Percentiles rank a stretch among this genome's conserved stretches.
Conservation (phyloP, 2,113 vertebrate genomes). For the Heterocephalus glaber region DNA sequence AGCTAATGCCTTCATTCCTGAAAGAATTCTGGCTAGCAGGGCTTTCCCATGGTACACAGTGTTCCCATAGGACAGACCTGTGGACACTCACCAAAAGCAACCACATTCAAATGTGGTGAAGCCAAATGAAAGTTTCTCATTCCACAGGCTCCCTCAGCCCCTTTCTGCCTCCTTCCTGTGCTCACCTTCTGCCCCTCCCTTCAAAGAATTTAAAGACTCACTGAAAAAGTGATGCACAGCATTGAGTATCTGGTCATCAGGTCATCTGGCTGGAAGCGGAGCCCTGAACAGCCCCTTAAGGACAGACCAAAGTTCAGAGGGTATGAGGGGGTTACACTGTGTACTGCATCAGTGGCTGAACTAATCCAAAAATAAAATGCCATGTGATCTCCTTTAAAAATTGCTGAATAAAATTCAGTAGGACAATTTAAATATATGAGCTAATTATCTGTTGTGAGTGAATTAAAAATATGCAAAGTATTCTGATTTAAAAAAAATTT, state of each 20-base stretch:
- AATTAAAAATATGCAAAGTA: slow-evolving; percentile 77
- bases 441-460: slow-evolving; percentile 74
- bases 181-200: not conserved
- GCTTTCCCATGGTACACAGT: not conserved
- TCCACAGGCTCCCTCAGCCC: not conserved
- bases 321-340: not conserved
- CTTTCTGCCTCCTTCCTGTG: not conserved
- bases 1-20: not conserved
- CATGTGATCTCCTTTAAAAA: slow-evolving; percentile 40
- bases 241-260: not conserved
- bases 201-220: not conserved
- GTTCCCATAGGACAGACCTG: not conserved
- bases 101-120: no score
- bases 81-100: not conserved
- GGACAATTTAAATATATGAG: slow-evolving; percentile 70
- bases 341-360: slow-evolving; percentile 7
- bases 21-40: not conserved
- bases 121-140: not conserved
- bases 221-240: not conserved
- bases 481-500: slow-evolving; percentile 51
- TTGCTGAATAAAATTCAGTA: slow-evolving; percentile 54
- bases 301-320: not conserved
- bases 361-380: slow-evolving; percentile 37
- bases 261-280: slow-evolving; percentile 31
- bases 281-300: slow-evolving; percentile 15